phyloP scores from a whole-genome alignment of 1,140 invertebrate species.

The Calliopsis andreniformis region DNA sequence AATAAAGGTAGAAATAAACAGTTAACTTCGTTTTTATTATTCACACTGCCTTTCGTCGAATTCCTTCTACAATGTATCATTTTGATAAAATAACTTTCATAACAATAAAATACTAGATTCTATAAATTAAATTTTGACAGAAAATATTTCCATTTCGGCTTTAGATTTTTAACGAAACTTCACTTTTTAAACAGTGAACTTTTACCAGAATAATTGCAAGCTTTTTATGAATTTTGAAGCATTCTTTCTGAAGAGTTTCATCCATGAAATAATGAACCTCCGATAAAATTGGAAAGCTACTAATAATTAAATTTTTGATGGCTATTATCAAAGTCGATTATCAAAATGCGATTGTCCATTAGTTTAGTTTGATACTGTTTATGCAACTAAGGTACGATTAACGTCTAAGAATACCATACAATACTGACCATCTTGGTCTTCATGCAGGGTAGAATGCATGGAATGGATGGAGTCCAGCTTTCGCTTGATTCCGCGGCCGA shows the following conservation, averaged over 20 bases:
- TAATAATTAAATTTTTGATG: no score
- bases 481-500: constrained; percentile 81
- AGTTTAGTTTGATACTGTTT: constrained; percentile 19
- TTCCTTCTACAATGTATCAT: constrained; percentile 29
- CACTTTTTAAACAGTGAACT: neutral
- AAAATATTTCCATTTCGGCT: neutral
- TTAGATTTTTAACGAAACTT: no score
- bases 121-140: neutral
- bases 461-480: constrained; percentile 82
- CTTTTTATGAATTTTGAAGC: neutral
- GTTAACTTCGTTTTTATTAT: neutral
- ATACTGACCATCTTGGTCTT: constrained; percentile 82
- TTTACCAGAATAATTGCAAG: no score
- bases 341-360: constrained; percentile 21
- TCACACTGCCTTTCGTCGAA: constrained; percentile 37
- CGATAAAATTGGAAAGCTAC: no score
- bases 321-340: constrained; percentile 20
- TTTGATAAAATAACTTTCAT: constrained; percentile 47
- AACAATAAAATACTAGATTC: neutral
- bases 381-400: constrained; percentile 59
- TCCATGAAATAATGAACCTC: no score
- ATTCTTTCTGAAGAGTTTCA: no score
- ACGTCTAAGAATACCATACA: constrained; percentile 76
- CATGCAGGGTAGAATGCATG: constrained; percentile 82
- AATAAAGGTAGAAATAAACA: no score